Base-by-base conservation (phyloP, 2,797 vertebrate species). In the Galago senegalensis region DNA sequence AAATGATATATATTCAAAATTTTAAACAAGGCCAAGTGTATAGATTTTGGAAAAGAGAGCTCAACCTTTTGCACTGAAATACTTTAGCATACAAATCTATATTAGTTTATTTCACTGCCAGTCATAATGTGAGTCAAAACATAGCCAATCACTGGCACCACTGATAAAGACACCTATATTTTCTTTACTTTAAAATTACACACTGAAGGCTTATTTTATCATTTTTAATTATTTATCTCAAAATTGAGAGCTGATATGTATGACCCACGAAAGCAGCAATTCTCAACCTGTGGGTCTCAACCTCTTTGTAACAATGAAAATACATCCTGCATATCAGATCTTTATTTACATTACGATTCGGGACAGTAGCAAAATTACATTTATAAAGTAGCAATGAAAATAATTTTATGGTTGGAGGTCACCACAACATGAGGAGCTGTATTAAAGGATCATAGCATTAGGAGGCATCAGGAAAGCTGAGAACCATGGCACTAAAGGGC, bases 141-240 rank as follows among this genome's bases (percentile, higher is more conserved):
- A 65, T 43, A 86, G 13, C 23, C 25, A 69, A 76, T 16, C 79
- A 29, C 46, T 81, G 46, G 40, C 4, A 79, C 14, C 17, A 56
- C 11, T n/a, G 56, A 31, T n/a, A 43, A 65, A 53, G 0, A 56
- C 18, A 72, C 4, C 8, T n/a, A 58, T 70, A n/a, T 69, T 80
- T 69, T 69, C 12, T 63, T 87, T n/a, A 80, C 40, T 7, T 80
- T 81, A 92, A 95, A 60, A 70, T 58, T 85, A 49, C 0, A 56
- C 9, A 31, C 75, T 11, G 49, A 11, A 77, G 61, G 3, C n/a
- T 92, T 69, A 89, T 73, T 27, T 82, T 18, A 65, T 43, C 61
- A 75, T 37, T 82, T 94, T 83, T 13, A 60, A 84, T 46, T 56
- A 80, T n/a, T 40, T 81, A 49, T 46, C 89, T 8, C n/a, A 88